Evolutionary conservation across 1,140 invertebrate genomes (phyloP).

Genomic region (Eriosoma lanigerum): DNA sequence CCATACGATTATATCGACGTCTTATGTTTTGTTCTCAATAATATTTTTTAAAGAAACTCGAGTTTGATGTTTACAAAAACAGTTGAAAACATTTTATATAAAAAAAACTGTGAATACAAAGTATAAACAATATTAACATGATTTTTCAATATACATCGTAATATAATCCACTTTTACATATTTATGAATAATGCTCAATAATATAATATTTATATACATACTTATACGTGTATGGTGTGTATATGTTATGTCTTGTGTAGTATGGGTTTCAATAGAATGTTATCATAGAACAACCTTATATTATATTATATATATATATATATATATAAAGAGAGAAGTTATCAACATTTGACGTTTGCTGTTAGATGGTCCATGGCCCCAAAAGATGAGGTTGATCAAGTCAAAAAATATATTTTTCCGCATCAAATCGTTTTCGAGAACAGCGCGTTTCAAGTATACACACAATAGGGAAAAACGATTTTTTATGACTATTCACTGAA

Average conservation of each 20-base stretch:
- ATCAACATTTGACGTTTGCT: neutral
- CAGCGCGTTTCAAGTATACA: neutral
- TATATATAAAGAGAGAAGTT: neutral
- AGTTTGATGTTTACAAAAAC: no score
- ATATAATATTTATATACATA: neutral
- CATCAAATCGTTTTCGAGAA: neutral
- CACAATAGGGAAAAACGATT: neutral
- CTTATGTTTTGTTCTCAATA: no score
- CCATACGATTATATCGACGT: no score
- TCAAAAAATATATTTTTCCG: conserved; percentile 1
- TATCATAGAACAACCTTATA: neutral
- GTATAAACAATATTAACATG: neutral
- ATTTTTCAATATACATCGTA: neutral
- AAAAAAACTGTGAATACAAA: no score
- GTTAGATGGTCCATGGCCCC: neutral
- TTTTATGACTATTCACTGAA: conserved; percentile 11
- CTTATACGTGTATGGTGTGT: neutral
- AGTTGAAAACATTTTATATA: no score
- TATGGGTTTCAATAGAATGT: neutral
- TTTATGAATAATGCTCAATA: neutral
- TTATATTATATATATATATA: no score
- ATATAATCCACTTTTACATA: neutral
- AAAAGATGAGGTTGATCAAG: neutral
- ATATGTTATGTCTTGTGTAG: neutral
- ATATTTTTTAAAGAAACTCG: no score